Evolutionary conservation across 2,797 vertebrate genomes (phyloP), one percentile per base, ranked within the genome.

Genomic region (Characodon lateralis): DNA sequence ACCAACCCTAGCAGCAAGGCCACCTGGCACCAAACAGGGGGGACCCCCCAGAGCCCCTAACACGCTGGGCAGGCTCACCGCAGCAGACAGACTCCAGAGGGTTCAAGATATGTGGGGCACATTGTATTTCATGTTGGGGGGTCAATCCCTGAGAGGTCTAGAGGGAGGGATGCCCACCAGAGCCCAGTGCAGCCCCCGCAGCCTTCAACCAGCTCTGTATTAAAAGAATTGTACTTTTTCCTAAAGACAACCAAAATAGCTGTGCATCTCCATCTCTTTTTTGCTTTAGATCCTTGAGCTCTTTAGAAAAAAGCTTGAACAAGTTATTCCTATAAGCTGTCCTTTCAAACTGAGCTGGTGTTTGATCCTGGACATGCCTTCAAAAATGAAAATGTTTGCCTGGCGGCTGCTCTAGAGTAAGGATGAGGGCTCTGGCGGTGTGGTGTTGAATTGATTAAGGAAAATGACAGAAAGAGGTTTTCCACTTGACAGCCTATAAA

Each of bases 301-400:
- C 77, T 88, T 85, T 87, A 74, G 88, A 68, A 74, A 74, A 77
- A 68, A 78, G 76, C 68, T 72, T 14, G 71, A 87, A 83, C 66
- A 78, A 72, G 73, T 58, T 22, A 39, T 82, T 75, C 76, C 82
- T 74, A 68, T 46, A 76, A 86, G 71, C 76, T 13, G 9, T 73
- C 66, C 80, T 85, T 79, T 87, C 69, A 88, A 86, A 78, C 59
- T 31, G 66, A 85, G 79, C 81, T 77, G 66, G 73, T 77, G 86
- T 90, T 89, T 86, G 90, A 92, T 89, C 88, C 73, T 74, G 78
- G 77, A 87, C 83, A 83, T 55, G 73, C 73, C 79, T 68, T 63
- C 51, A 80, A 79, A 39, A 31, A 83, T 81, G 71, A 53, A 84
- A 78, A 84, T 78, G 72, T 80, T 75, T 72, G 63, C 73, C 79